Evolutionary conservation across 2,888 invertebrate genomes (phyloP).

Genomic region (Eupithecia abbreviata): DNA sequence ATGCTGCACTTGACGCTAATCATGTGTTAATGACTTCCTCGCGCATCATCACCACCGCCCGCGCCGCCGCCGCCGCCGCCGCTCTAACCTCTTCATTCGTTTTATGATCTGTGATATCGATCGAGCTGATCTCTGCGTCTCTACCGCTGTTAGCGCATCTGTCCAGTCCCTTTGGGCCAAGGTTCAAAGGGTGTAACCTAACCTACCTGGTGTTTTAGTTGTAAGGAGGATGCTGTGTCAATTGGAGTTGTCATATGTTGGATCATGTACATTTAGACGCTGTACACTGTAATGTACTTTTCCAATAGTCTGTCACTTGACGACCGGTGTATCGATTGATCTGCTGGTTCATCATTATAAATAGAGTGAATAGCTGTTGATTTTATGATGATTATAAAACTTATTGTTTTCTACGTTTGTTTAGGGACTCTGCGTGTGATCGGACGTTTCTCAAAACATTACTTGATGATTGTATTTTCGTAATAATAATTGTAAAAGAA

Average conservation of each 20-base stretch:
- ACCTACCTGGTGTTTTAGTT: too few relatives aligned
- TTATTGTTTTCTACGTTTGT: neutral
- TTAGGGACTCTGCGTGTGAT: neutral
- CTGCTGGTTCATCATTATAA: too few relatives aligned
- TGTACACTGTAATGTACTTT: too few relatives aligned
- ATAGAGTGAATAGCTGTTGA: too few relatives aligned
- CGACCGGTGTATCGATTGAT: too few relatives aligned
- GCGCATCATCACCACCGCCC: slow-evolving; percentile 16
- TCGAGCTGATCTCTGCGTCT: neutral
- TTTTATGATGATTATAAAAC: neutral
- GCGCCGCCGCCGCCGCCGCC: neutral
- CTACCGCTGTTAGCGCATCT: neutral
- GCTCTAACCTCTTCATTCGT: slow-evolving; percentile 23
- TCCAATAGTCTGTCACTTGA: too few relatives aligned
- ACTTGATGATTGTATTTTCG: neutral
- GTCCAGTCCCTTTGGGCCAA: neutral
- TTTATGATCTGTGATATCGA: neutral
- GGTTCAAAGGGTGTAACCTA: neutral
- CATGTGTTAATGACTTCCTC: slow-evolving; percentile 23
- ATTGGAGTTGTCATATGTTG: neutral
- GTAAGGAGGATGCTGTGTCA: neutral
- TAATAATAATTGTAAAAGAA: neutral
- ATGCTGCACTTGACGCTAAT: slow-evolving; percentile 28
- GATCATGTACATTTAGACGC: too few relatives aligned
- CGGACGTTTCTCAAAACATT: neutral